phyloP scores from a whole-genome alignment of 2,797 vertebrate species.

The Danio choprae region DNA sequence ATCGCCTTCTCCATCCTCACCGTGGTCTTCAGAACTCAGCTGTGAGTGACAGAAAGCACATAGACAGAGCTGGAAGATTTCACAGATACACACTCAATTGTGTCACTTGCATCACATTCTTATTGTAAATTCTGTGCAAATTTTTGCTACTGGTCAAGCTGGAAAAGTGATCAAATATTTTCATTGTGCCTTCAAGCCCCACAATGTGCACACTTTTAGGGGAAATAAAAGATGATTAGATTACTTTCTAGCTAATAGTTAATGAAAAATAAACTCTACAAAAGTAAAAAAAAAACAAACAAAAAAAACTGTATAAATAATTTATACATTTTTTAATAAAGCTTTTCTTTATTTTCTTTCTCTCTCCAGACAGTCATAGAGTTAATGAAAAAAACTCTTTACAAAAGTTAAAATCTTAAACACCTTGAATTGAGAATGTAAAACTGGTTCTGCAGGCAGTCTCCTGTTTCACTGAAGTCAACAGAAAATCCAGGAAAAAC shows the following conservation, averaged over 20 bases:
- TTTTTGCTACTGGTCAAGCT: neutral
- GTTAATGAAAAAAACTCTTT: too few species aligned
- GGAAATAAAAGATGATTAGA: neutral
- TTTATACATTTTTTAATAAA: too few species aligned
- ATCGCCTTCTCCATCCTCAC: slow-evolving; percentile 92
- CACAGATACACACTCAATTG: neutral
- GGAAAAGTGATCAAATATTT: neutral
- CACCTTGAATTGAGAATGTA: neutral
- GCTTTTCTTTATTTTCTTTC: neutral
- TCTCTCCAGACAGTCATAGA: slow-evolving; percentile 83
- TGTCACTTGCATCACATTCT: neutral
- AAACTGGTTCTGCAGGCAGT: neutral
- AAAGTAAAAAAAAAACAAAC: too few species aligned
- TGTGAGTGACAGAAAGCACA: slow-evolving; percentile 76
- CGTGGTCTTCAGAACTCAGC: slow-evolving; percentile 91
- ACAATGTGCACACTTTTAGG: too few species aligned
- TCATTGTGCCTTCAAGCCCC: too few species aligned
- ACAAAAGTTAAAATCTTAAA: too few species aligned
- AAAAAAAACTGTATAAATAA: too few species aligned
- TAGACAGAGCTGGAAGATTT: neutral
- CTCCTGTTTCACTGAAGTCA: neutral
- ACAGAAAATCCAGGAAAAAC: neutral
- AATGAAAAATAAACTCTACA: too few species aligned
- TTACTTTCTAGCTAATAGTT: neutral
- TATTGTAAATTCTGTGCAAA: neutral